These are phyloP conservation scores for Phalera bucephala DNA, from an alignment of 2,888 invertebrate species.

Conservation along the genomic window DNA sequence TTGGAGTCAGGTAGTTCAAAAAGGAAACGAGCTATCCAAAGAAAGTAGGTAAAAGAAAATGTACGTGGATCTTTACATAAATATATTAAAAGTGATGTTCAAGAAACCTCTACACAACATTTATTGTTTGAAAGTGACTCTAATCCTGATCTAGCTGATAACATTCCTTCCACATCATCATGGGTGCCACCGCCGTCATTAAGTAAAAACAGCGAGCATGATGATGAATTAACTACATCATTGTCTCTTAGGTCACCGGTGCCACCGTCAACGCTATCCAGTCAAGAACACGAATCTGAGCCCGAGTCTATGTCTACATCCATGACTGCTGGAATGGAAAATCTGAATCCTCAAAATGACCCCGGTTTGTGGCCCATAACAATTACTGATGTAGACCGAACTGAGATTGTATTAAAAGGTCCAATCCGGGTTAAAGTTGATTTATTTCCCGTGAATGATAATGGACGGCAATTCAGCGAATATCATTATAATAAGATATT, in stretches of 20 bases:
- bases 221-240: conserved; percentile 14
- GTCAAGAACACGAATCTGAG: conserved; percentile 11
- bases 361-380: conserved; percentile 6
- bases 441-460: conserved; percentile 7
- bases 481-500: conserved; percentile 2
- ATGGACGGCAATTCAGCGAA: conserved; percentile 8
- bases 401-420: conserved; percentile 11
- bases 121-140: conserved; percentile 3
- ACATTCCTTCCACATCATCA: conserved; percentile 13
- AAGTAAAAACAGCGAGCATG: conserved; percentile 12
- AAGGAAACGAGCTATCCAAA: conserved; percentile 4
- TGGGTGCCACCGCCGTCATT: conserved; percentile 10
- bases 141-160: conserved; percentile 11
- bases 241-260: conserved; percentile 12
- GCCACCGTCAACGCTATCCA: conserved; percentile 10
- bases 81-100: conserved; percentile 11
- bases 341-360: too few species aligned
- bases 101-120: conserved; percentile 9
- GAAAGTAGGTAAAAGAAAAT: conserved; percentile 12
- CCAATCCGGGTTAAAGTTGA: conserved; percentile 11
- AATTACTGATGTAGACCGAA: conserved; percentile 7
- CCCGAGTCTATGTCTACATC: conserved; percentile 10
- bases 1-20: conserved; percentile 13
- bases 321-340: too few species aligned
- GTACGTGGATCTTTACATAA: conserved; percentile 12